Percentiles rank a stretch among this genome's conserved stretches.
These are phyloP conservation scores for Eufriesea mexicana DNA, from an alignment of 1,140 invertebrate species.

Conservation along the genomic window DNA sequence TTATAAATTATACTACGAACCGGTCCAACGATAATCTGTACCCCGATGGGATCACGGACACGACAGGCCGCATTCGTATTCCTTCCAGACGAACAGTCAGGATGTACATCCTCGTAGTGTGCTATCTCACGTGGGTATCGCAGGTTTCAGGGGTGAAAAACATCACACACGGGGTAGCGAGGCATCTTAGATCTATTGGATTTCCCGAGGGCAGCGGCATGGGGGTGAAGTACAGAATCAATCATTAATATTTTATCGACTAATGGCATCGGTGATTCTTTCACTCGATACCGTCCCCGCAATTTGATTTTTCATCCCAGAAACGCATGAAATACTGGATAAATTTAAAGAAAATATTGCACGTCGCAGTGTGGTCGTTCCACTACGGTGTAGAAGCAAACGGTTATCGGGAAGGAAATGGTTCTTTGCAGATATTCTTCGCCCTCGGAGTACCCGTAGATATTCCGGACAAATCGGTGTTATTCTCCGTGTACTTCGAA, in stretches of 20 bases:
- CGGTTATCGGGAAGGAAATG: neutral
- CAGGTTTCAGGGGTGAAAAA: constrained; percentile 68
- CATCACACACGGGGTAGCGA: constrained; percentile 68
- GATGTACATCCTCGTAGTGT: constrained; percentile 32
- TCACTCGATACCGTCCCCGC: constrained; percentile 31
- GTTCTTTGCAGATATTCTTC: constrained; percentile 75
- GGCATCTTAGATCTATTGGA: constrained; percentile 75
- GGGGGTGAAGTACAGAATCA: constrained; percentile 72
- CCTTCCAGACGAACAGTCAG: neutral
- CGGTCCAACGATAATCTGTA: neutral
- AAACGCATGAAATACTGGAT: neutral
- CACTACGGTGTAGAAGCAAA: neutral
- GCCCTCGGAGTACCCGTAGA: constrained; percentile 78
- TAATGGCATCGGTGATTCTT: constrained; percentile 34
- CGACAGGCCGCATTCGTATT: neutral
- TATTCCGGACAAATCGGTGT: constrained; percentile 76
- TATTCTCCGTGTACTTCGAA: constrained; percentile 79
- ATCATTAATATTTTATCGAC: constrained; percentile 67
- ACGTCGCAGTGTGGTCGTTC: neutral
- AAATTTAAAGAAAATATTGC: neutral
- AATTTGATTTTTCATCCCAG: neutral
- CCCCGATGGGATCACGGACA: neutral
- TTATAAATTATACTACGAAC: neutral
- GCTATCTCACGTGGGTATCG: constrained; percentile 38
- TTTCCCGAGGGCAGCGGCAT: constrained; percentile 75